These are phyloP conservation scores for Pyralis farinalis DNA, from an alignment of 2,888 invertebrate genomes.

Conservation along the genomic window DNA sequence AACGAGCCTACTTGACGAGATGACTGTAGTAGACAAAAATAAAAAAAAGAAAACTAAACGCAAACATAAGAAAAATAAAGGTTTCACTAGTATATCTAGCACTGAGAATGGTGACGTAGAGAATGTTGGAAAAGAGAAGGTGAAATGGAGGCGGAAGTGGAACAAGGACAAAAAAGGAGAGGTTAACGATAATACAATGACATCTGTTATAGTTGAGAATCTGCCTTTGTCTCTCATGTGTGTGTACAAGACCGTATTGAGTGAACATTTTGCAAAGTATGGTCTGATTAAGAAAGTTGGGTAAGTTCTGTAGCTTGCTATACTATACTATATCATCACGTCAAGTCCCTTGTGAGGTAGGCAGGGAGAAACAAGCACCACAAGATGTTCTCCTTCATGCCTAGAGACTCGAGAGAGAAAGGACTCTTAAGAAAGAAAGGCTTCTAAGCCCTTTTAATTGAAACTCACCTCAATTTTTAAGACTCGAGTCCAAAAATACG, in stretches of 20 bases:
- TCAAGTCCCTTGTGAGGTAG: no score
- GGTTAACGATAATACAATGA: slow-evolving; percentile 25
- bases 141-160: slow-evolving; percentile 67
- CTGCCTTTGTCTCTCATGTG: slow-evolving; percentile 52
- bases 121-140: slow-evolving; percentile 41
- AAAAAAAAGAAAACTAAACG: slow-evolving; percentile 46
- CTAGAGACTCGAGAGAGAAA: no score
- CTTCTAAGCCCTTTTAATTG: no score
- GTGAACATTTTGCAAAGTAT: slow-evolving; percentile 53
- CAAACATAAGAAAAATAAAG: slow-evolving; percentile 38
- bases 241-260: slow-evolving; percentile 46
- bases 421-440: no score
- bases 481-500: no score
- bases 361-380: no score
- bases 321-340: no score
- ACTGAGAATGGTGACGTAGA: slow-evolving; percentile 25
- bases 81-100: slow-evolving; percentile 18
- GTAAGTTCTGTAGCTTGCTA: slow-evolving; percentile 42
- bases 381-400: no score
- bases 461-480: no score
- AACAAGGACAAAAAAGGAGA: slow-evolving; percentile 56
- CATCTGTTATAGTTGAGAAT: slow-evolving; percentile 54
- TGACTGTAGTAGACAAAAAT: slow-evolving; percentile 60
- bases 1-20: slow-evolving; percentile 57
- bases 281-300: slow-evolving; percentile 57